A percentile compares a stretch with the other conserved stretches of the same genome.
Conservation (phyloP, 2,888 invertebrate genomes). For the Caenorhabditis becei region DNA sequence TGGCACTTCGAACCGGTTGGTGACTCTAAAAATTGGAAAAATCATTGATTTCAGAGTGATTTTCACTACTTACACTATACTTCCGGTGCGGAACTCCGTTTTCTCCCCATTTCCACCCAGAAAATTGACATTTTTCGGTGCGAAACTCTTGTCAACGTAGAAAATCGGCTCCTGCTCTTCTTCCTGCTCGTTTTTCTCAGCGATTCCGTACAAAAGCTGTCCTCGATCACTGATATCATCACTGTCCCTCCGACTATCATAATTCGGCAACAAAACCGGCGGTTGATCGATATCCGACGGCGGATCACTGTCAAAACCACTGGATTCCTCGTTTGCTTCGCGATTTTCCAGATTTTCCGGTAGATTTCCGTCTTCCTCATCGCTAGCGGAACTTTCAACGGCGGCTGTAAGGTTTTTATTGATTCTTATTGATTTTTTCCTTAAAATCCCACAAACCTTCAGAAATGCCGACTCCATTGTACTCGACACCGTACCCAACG, state of each 20-base stretch:
- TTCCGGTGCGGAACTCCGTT: constrained; percentile 10
- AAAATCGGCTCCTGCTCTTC: neutral
- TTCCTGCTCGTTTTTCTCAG: neutral
- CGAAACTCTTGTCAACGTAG: constrained; percentile 29
- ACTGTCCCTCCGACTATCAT: constrained; percentile 10
- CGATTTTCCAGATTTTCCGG: neutral
- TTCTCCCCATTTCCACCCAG: neutral
- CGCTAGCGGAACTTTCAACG: constrained; percentile 12
- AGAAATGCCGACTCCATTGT: constrained; percentile 68
- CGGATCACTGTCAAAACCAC: constrained; percentile 50
- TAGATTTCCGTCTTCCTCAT: neutral
- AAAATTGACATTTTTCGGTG: constrained; percentile 8
- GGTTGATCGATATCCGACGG: constrained; percentile 10
- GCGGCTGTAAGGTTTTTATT: neutral
- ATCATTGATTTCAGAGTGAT: no score
- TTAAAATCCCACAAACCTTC: neutral
- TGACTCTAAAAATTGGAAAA: constrained; percentile 14
- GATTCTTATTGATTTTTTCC: neutral
- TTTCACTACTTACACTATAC: constrained; percentile 22
- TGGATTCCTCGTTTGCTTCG: constrained; percentile 10
- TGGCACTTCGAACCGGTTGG: constrained; percentile 23
- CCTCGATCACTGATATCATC: constrained; percentile 50
- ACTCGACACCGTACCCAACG: constrained; percentile 70
- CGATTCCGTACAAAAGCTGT: constrained; percentile 49
- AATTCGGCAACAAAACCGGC: neutral